phyloP scores from a whole-genome alignment of 92 coral and sea anemone species.

The Porites divaricata region DNA sequence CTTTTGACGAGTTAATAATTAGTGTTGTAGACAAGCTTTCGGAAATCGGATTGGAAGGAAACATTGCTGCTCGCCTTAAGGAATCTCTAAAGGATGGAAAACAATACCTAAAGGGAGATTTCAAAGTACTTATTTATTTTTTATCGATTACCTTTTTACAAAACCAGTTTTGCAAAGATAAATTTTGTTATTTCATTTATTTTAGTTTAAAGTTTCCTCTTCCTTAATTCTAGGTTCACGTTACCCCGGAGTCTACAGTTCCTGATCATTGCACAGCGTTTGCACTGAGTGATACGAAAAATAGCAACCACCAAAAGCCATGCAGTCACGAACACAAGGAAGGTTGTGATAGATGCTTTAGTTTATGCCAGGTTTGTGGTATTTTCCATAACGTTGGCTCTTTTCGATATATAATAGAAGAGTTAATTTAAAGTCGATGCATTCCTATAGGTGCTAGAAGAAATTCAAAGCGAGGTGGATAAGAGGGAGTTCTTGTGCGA shows the following conservation, averaged over 20 bases:
- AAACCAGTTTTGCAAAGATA: neutral
- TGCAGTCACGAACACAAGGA: constrained; percentile 38
- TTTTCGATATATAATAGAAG: too few relatives aligned
- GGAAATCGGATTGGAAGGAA: neutral
- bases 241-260: constrained; percentile 26
- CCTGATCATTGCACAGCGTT: constrained; percentile 52
- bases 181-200: neutral
- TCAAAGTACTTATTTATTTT: neutral
- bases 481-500: constrained; percentile 7
- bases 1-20: constrained; percentile 11
- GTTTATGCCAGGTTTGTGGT: neutral
- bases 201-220: neutral
- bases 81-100: constrained; percentile 15
- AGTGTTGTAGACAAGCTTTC: neutral
- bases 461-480: constrained; percentile 8
- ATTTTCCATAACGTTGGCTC: too few relatives aligned
- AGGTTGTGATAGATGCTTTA: constrained; percentile 49
- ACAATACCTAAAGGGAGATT: constrained; percentile 7
- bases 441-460: constrained; percentile 24
- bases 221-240: constrained; percentile 39
- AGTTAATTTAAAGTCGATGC: too few relatives aligned
- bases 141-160: too few relatives aligned
- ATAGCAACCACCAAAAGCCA: constrained; percentile 13
- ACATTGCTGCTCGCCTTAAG: neutral
- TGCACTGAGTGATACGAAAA: constrained; percentile 38